Conservation (phyloP, 2,888 invertebrate species). For the Drosophila paranaensis region DNA sequence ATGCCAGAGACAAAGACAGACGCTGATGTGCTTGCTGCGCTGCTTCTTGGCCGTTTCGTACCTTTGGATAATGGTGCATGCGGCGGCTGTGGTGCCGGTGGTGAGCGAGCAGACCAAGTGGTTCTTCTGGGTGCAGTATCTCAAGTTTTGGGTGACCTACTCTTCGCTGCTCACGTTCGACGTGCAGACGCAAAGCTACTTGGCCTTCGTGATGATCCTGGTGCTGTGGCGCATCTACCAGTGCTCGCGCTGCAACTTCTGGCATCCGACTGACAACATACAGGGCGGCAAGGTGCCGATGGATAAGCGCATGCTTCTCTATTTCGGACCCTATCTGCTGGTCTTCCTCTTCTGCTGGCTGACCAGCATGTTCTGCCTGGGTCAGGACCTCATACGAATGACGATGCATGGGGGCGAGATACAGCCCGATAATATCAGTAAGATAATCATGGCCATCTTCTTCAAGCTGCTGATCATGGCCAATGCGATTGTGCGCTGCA, state of each 20-base stretch:
- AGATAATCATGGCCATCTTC: conserved; percentile 2
- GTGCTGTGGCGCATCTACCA: conserved; percentile 12
- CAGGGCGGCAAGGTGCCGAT: not conserved
- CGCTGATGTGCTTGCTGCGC: not conserved
- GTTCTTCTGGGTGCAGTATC: not conserved
- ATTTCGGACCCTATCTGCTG: conserved; percentile 14
- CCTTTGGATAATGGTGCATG: conserved; percentile 27
- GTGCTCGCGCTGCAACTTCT: conserved; percentile 25
- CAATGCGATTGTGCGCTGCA: conserved; percentile 11
- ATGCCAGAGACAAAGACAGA: rapidly evolving
- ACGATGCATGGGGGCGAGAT: not conserved
- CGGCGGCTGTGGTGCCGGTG: conserved; percentile 27
- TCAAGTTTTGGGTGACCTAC: conserved; percentile 1
- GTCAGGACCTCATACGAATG: not conserved
- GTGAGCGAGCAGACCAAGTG: not conserved
- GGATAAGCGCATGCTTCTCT: not conserved
- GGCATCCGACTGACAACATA: not conserved
- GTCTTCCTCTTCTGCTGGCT: conserved; percentile 13
- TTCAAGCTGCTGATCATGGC: conserved; percentile 39
- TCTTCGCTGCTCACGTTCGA: not conserved
- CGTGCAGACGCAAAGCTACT: not conserved
- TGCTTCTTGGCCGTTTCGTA: not conserved
- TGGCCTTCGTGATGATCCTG: rapidly evolving
- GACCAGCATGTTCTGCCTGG: not conserved
- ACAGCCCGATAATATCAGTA: not conserved